Percentiles rank a stretch among this genome's conserved stretches.
Conservation (phyloP, 1,140 invertebrate genomes). For the Magallana gigas region DNA sequence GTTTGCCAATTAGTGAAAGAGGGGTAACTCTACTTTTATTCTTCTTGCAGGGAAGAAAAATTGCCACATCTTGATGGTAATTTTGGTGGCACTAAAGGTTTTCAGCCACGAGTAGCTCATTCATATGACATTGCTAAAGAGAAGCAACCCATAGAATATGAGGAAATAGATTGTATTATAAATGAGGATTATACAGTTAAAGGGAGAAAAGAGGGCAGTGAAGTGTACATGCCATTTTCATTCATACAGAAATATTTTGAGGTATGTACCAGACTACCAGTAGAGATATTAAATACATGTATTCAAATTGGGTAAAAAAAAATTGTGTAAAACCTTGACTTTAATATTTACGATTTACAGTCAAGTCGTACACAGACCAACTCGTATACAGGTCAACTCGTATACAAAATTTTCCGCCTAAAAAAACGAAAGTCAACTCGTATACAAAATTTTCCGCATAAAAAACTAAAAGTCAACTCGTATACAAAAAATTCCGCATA, state of each 20-base stretch:
- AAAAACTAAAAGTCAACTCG: too few species aligned
- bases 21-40: constrained; percentile 7
- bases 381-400: too few species aligned
- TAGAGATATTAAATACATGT: too few species aligned
- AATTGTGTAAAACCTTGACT: too few species aligned
- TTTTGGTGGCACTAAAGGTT: constrained; percentile 41
- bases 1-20: not conserved
- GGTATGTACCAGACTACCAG: constrained; percentile 79
- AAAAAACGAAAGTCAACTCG: too few species aligned
- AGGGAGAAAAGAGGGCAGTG: constrained; percentile 90
- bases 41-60: constrained; percentile 46
- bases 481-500: too few species aligned
- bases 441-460: too few species aligned
- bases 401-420: too few species aligned
- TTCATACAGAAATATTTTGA: constrained; percentile 97
- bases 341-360: too few species aligned
- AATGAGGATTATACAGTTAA: constrained; percentile 92
- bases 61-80: not conserved
- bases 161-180: constrained; percentile 93
- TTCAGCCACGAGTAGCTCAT: constrained; percentile 49
- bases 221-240: constrained; percentile 94
- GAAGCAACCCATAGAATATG: constrained; percentile 73
- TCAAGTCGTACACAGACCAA: too few species aligned
- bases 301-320: too few species aligned
- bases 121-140: constrained; percentile 24